Percentiles rank a stretch among this genome's conserved stretches.
These are phyloP conservation scores for Cygnus atratus DNA, from an alignment of 2,113 vertebrate species.

Conservation along the genomic window DNA sequence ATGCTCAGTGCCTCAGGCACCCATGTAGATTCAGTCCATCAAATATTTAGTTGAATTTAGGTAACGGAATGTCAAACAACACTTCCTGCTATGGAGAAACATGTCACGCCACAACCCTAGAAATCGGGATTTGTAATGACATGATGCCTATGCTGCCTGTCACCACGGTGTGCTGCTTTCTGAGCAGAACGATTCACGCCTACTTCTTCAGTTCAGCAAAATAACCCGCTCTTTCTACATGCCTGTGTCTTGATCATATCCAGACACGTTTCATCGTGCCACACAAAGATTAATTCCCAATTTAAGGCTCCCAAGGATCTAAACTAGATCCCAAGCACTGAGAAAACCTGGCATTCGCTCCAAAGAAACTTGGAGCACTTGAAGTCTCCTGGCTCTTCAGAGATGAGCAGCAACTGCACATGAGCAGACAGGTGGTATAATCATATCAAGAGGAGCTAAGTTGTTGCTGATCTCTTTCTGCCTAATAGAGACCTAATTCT, in stretches of 20 bases:
- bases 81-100: background rate
- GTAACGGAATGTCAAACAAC: background rate
- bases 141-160: background rate
- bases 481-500: slow-evolving; percentile 47
- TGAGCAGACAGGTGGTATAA: background rate
- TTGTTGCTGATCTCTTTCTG: slow-evolving; percentile 11
- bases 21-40: background rate
- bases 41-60: background rate
- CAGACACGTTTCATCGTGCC: background rate
- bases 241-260: background rate
- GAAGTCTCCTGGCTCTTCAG: rapidly evolving
- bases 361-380: background rate
- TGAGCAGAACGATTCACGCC: background rate
- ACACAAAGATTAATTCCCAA: background rate
- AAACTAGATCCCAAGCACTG: background rate
- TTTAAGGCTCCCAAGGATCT: background rate
- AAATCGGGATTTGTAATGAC: rapidly evolving
- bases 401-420: background rate
- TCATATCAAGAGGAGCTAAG: slow-evolving; percentile 36
- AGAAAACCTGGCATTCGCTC: background rate
- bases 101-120: background rate
- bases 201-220: background rate
- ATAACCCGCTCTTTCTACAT: background rate
- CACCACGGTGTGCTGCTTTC: background rate
- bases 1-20: background rate